A percentile compares a stretch with the other conserved stretches of the same genome.
These are phyloP conservation scores for Rhabdophis nuchalis DNA, from an alignment of 2,797 vertebrate species.

Conservation along the genomic window DNA sequence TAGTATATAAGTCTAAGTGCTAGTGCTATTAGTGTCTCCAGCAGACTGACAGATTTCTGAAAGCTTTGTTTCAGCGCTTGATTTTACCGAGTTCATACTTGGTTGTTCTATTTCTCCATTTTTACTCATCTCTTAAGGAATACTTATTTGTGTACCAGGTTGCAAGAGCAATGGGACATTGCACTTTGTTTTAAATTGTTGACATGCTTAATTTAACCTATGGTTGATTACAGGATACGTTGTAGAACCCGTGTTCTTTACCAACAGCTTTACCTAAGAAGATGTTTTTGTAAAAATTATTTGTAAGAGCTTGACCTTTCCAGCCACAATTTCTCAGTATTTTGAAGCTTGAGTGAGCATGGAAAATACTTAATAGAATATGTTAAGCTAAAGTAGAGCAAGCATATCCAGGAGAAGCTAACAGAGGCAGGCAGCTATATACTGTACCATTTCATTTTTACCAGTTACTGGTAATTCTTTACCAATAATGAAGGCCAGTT, in stretches of 20 bases:
- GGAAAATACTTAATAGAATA: background rate
- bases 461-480: background rate
- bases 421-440: background rate
- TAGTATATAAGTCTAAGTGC: background rate
- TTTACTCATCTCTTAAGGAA: background rate
- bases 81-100: background rate
- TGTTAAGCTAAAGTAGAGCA: background rate
- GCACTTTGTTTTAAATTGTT: background rate
- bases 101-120: background rate
- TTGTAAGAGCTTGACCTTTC: background rate
- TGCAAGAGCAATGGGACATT: background rate
- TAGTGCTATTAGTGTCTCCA: background rate
- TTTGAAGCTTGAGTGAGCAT: background rate
- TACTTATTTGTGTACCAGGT: background rate
- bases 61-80: background rate
- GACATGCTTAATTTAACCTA: background rate
- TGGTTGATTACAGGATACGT: background rate
- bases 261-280: background rate
- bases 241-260: background rate
- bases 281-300: background rate
- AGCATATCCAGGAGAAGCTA: background rate
- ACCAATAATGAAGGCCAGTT: background rate
- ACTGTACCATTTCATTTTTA: background rate
- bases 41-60: background rate
- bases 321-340: background rate